phyloP scores from a whole-genome alignment of 2,888 invertebrate species.

The Aleiodes testaceus region DNA sequence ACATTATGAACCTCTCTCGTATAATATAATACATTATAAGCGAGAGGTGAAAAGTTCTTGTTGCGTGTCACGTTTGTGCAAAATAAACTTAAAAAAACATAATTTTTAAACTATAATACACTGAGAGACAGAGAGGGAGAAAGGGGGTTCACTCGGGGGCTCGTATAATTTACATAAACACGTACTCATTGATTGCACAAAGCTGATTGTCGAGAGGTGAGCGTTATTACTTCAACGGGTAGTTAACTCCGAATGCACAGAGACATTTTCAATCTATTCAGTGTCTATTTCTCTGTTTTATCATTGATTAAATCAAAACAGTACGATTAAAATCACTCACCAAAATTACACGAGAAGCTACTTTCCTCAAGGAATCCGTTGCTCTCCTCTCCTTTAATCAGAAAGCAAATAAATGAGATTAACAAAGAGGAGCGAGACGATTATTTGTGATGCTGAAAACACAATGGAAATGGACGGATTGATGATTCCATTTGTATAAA shows the following conservation, averaged over 20 bases:
- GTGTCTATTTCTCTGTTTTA: background rate
- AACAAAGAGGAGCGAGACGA: background rate
- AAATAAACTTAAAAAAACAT: too few species aligned
- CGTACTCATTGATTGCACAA: constrained; percentile 68
- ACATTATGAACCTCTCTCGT: constrained; percentile 27
- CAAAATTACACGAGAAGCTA: constrained; percentile 59
- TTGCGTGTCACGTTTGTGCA: constrained; percentile 53
- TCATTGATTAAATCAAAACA: background rate
- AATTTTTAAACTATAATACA: too few species aligned
- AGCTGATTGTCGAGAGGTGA: constrained; percentile 58
- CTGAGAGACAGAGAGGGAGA: constrained; percentile 7
- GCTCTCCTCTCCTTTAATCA: constrained; percentile 62
- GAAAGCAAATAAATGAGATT: constrained; percentile 14
- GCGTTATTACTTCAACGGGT: constrained; percentile 64
- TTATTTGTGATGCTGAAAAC: constrained; percentile 20
- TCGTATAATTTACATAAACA: constrained; percentile 70
- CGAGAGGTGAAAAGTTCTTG: constrained; percentile 55
- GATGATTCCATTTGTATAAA: constrained; percentile 30
- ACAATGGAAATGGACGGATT: constrained; percentile 4
- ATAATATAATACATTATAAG: background rate
- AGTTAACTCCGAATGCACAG: constrained; percentile 53
- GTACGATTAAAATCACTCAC: constrained; percentile 57
- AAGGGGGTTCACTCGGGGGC: constrained; percentile 58
- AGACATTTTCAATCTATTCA: constrained; percentile 10
- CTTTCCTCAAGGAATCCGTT: constrained; percentile 60